Evolutionary conservation across 2,888 invertebrate genomes (phyloP), one percentile per base, ranked within the genome.

Genomic region (Zaprionus obscuricornis): DNA sequence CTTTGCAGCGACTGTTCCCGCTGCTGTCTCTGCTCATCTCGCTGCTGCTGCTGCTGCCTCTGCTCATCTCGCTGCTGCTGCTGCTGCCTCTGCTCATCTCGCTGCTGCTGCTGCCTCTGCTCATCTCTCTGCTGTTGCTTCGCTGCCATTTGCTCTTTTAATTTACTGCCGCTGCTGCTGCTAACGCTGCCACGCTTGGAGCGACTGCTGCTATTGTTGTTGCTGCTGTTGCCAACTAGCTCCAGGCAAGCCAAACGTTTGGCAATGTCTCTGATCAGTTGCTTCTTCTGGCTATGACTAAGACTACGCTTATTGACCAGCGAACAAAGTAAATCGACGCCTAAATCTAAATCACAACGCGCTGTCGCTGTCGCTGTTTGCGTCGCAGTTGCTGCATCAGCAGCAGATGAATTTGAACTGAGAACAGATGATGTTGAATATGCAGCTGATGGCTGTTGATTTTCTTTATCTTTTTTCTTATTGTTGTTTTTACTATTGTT

Each of bases 291-390:
- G 16, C 40, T 66, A n/a, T 54, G 56, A 46, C 71, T 87, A 2
- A 90, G 79, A 47, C 87, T 90, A 29, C 88, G 87, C 1, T 89
- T 87, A 42, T 87, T 86, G 8, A 90, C 88, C 29, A 90, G 74
- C 1, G 89, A 88, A 52, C 89, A 90, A 5, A 90, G 83, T 42
- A 90, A 60, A 45, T 90, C 88, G 3, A 90, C 75, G 11, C 90
- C 90, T 55, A 90, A 58, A 62, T 90, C 88, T 11, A 90, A 31
- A 54, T 89, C 86, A 2, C 74, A 52, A n/a, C n/a, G n/a, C n/a
- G 8, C 34, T 0, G 40, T 14, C 3, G 71, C 26, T 1, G 47
- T 4, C 14, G 24, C 17, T 8, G 36, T 31, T 10, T 29, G n/a
- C n/a, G 22, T 13, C 22, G 14, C 34, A 29, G 3, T 49, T 20